phyloP scores from a whole-genome alignment of 2,888 invertebrate species.

The Bruchidius siliquastri region DNA sequence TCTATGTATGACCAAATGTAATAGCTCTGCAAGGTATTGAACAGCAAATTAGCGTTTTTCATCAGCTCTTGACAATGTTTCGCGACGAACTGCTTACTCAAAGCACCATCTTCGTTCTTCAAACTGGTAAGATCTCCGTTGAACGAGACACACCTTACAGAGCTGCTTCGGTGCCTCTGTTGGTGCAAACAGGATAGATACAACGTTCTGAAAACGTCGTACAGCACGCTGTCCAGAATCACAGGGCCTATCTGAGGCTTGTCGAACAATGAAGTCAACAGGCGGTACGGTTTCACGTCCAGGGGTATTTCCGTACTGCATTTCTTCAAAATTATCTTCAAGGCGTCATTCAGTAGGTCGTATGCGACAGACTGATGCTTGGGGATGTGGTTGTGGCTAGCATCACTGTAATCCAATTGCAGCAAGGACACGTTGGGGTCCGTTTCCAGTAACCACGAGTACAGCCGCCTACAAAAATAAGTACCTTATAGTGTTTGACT shows the following conservation, averaged over 20 bases:
- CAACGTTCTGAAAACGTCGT: constrained; percentile 68
- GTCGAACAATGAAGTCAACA: constrained; percentile 78
- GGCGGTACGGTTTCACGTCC: constrained; percentile 68
- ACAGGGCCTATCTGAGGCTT: constrained; percentile 80
- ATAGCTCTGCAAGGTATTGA: constrained; percentile 77
- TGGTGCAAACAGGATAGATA: constrained; percentile 52
- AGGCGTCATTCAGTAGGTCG: constrained; percentile 61
- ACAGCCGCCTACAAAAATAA: constrained; percentile 69
- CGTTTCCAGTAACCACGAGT: constrained; percentile 77
- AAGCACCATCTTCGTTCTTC: constrained; percentile 33
- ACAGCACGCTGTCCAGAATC: constrained; percentile 70
- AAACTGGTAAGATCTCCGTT: constrained; percentile 44
- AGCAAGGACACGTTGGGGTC: constrained; percentile 54
- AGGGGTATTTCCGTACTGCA: constrained; percentile 52
- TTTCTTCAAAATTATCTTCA: constrained; percentile 57
- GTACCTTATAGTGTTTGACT: too few relatives aligned
- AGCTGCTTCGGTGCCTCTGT: constrained; percentile 39
- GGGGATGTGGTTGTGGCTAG: constrained; percentile 55
- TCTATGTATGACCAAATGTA: constrained; percentile 82
- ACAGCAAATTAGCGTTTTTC: constrained; percentile 79
- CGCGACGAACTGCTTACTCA: constrained; percentile 42
- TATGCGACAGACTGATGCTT: constrained; percentile 47
- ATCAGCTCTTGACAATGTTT: constrained; percentile 62
- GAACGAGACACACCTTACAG: constrained; percentile 43
- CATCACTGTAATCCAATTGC: constrained; percentile 48